These are phyloP conservation scores for Microtus ochrogaster DNA, from an alignment of 2,113 vertebrate species.

Conservation along the genomic window DNA sequence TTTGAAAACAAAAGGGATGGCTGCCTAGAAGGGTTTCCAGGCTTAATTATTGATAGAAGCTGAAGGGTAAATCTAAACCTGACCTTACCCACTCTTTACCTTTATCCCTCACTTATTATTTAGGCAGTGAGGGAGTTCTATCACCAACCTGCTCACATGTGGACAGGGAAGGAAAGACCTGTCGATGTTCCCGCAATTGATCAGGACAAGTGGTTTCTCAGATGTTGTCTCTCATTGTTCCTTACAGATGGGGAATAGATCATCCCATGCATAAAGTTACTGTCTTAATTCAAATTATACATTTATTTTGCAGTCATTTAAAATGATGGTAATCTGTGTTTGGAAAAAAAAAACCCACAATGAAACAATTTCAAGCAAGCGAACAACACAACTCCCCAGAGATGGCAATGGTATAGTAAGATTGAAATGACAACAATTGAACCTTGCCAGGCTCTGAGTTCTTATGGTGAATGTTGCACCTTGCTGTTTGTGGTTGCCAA, in stretches of 20 bases:
- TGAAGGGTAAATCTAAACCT: constrained; percentile 58
- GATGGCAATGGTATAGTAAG: background rate
- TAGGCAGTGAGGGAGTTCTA: background rate
- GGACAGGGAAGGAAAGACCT: background rate
- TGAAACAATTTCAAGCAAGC: background rate
- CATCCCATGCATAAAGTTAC: background rate
- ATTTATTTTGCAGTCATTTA: background rate
- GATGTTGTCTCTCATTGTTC: background rate
- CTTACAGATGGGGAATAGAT: background rate
- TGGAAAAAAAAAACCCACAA: background rate
- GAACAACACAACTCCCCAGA: background rate
- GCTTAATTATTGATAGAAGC: constrained; percentile 68
- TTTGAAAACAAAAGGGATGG: constrained; percentile 77
- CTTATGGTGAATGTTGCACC: background rate
- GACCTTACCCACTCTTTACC: constrained; percentile 61
- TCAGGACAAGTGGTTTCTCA: background rate
- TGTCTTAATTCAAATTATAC: constrained; percentile 31
- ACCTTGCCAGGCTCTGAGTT: background rate
- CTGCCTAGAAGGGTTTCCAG: constrained; percentile 61
- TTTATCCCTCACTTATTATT: constrained; percentile 20
- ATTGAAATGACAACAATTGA: background rate
- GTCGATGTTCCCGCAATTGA: background rate
- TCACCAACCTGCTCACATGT: background rate
- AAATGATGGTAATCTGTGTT: background rate
- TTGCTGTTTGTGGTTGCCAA: background rate